Evolutionary conservation across 2,888 invertebrate species (phyloP), one percentile per base, ranked within the genome.

Genomic region (Aspidiotus destructor): DNA sequence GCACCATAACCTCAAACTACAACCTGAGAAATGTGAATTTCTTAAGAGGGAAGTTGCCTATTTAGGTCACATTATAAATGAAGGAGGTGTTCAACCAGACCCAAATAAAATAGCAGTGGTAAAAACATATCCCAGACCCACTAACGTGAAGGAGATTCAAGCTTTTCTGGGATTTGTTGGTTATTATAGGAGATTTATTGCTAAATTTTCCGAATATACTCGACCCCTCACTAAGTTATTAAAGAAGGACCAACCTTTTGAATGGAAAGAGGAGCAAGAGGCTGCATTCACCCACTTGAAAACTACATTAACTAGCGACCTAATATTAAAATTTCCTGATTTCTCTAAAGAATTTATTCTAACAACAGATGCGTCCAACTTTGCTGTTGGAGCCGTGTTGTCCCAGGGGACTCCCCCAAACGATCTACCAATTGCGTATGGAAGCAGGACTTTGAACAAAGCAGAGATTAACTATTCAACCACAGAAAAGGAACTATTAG

Each of bases 341-440:
- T 61, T 6, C 40, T 3, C 1, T 11, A 15, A 40, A 6, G 41
- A 28, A 40, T 61, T 61, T 7, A 61, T 41, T 3, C 61, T 61
- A 2, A 28, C 41, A 8, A 61, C 61, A 15, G 61, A 61, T 6
- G 61, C 61, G 1, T 13, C 10, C 1, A 13, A 11, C 15, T 2
- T 68, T 71, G 76, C 74, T 7, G 72, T 74, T 16, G 75, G 73
- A 28, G 72, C 74, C 8, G 73, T 76, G 8, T 68, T 75, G 7
- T 73, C 74, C 1, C 70, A 70, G 53, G 28, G 44, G 11, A 1
- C n/a, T n/a, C 75, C 77, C 65, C 72, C 72, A 1, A 72, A 74
- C 60, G 76, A 77, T 48, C 70, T 73, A 15, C 76, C 76, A 11
- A 72, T 76, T 11, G 74, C 74, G 8, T 76, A 74, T 69, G 73